Conservation (phyloP, 2,113 vertebrate genomes). For the Actenoides hombroni region DNA sequence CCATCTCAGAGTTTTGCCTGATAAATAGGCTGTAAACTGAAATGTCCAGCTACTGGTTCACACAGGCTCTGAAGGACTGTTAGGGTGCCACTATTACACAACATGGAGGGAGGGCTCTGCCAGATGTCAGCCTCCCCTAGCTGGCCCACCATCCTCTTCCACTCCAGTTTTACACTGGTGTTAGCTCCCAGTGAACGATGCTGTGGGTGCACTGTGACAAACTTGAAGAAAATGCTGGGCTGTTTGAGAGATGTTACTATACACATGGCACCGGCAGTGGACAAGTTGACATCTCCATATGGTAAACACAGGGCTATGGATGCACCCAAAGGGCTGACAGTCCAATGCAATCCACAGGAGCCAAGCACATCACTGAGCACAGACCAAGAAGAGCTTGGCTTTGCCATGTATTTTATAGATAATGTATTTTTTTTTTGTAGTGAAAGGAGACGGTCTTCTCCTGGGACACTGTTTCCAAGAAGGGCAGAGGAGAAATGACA, state of each 20-base stretch:
- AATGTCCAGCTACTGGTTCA: background rate
- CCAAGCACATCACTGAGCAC: background rate
- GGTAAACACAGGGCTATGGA: background rate
- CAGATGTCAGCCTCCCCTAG: background rate
- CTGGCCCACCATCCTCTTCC: background rate
- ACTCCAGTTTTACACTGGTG: background rate
- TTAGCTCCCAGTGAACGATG: rapidly evolving
- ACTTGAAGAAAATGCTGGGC: background rate
- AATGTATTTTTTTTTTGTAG: background rate
- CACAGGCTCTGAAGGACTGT: background rate
- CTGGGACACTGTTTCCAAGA: background rate
- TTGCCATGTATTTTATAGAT: background rate
- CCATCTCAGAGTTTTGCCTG: background rate
- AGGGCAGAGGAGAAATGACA: background rate
- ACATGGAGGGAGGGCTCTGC: background rate
- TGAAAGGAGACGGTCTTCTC: background rate
- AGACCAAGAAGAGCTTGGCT: background rate
- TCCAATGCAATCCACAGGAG: background rate
- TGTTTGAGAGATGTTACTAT: background rate
- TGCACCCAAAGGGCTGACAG: background rate
- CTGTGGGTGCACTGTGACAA: background rate
- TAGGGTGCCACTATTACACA: background rate
- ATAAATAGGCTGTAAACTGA: background rate
- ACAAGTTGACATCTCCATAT: background rate
- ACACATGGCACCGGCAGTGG: background rate